These are phyloP conservation scores for Lepus townsendii DNA, from an alignment of 2,797 vertebrate species.

Conservation along the genomic window DNA sequence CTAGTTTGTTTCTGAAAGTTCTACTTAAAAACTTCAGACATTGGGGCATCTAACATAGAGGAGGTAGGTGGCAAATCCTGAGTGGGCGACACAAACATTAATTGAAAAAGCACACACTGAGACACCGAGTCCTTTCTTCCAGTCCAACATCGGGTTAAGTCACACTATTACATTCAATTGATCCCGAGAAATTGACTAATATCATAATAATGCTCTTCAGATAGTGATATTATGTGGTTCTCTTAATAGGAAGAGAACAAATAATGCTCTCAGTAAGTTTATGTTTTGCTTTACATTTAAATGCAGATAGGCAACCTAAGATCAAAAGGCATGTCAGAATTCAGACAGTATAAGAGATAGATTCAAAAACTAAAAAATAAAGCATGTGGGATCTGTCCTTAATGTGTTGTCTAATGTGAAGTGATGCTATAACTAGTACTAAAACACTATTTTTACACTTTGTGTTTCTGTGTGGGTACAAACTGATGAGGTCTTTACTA, in stretches of 20 bases:
- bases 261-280: background rate
- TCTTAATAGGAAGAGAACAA: background rate
- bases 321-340: background rate
- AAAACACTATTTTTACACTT: too few relatives aligned
- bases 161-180: background rate
- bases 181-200: background rate
- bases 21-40: background rate
- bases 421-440: too few relatives aligned
- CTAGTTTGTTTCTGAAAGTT: background rate
- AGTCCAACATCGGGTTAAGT: background rate
- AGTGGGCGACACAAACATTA: background rate
- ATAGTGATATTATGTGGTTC: background rate
- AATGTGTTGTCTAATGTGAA: too few relatives aligned
- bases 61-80: background rate
- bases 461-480: too few relatives aligned
- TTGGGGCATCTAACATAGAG: background rate
- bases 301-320: background rate
- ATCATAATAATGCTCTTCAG: conserved; percentile 17
- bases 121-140: background rate
- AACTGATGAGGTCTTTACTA: too few relatives aligned
- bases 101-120: background rate
- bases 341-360: background rate
- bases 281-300: conserved; percentile 27
- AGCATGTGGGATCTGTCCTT: too few relatives aligned
- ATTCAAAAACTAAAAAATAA: background rate